A percentile compares a stretch with the other conserved stretches of the same genome.
These are phyloP conservation scores for Euproctis similis DNA, from an alignment of 2,888 invertebrate genomes.

Conservation along the genomic window DNA sequence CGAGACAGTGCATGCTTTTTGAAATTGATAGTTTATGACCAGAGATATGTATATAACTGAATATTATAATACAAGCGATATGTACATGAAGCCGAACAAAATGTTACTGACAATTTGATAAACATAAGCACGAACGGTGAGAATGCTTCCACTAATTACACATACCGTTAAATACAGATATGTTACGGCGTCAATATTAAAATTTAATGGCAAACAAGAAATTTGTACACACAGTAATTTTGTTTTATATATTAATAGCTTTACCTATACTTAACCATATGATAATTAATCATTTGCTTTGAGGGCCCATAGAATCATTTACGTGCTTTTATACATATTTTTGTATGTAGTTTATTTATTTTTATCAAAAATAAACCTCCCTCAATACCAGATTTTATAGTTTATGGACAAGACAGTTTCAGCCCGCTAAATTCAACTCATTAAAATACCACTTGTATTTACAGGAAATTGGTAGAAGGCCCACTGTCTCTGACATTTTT, in stretches of 20 bases:
- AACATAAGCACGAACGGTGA: slow-evolving; percentile 76
- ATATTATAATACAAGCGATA: slow-evolving; percentile 78
- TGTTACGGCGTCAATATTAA: slow-evolving; percentile 32
- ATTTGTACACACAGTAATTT: slow-evolving; percentile 24
- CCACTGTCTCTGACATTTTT: slow-evolving; percentile 9
- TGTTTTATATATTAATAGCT: slow-evolving; percentile 13
- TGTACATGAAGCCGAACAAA: slow-evolving; percentile 77
- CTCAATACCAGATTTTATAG: too few species aligned
- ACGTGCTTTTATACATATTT: too few species aligned
- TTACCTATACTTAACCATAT: too few species aligned
- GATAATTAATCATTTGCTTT: too few species aligned
- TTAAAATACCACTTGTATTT: slow-evolving; percentile 31
- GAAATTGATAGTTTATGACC: slow-evolving; percentile 74
- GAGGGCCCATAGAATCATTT: too few species aligned
- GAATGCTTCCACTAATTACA: slow-evolving; percentile 73
- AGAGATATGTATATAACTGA: slow-evolving; percentile 68
- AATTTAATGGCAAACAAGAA: slow-evolving; percentile 31
- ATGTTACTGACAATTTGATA: slow-evolving; percentile 68
- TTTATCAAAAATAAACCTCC: too few species aligned
- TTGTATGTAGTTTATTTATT: too few species aligned
- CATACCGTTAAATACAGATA: slow-evolving; percentile 37
- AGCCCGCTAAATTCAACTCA: too few species aligned
- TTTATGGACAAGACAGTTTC: too few species aligned
- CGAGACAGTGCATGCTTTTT: slow-evolving; percentile 82
- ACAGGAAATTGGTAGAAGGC: slow-evolving; percentile 23